Conservation (phyloP, 1,140 invertebrate genomes). For the Camponotus floridanus region DNA sequence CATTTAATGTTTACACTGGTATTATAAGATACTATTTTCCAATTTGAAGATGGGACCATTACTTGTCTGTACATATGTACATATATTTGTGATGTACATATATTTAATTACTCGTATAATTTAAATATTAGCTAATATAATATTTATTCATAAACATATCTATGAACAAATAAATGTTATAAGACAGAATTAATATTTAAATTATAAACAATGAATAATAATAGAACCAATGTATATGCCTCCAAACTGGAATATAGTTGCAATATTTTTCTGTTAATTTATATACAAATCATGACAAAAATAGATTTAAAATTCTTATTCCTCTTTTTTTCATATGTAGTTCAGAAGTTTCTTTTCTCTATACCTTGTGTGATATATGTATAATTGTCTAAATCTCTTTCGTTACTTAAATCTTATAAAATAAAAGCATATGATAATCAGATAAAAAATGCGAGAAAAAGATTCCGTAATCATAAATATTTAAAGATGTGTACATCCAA, state of each 20-base stretch:
- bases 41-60: conserved; percentile 35
- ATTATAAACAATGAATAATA: background rate
- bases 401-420: conserved; percentile 22
- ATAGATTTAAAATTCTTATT: conserved; percentile 42
- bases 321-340: conserved; percentile 22
- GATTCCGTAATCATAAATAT: conserved; percentile 50
- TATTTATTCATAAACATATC: conserved; percentile 11
- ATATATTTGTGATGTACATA: background rate
- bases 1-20: background rate
- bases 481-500: conserved; percentile 56
- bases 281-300: conserved; percentile 46
- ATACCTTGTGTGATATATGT: conserved; percentile 80
- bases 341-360: conserved; percentile 74
- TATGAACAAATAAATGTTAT: conserved; percentile 28
- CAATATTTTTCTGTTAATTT: conserved; percentile 24
- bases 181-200: background rate
- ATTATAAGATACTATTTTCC: conserved; percentile 40
- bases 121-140: conserved; percentile 2
- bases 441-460: conserved; percentile 19
- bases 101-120: conserved; percentile 20
- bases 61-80: background rate
- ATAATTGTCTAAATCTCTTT: conserved; percentile 21
- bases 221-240: conserved; percentile 17
- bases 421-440: conserved; percentile 39
- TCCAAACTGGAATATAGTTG: conserved; percentile 49